phyloP scores from a whole-genome alignment of 2,113 vertebrate genomes.

The Phyllostomus hastatus region DNA sequence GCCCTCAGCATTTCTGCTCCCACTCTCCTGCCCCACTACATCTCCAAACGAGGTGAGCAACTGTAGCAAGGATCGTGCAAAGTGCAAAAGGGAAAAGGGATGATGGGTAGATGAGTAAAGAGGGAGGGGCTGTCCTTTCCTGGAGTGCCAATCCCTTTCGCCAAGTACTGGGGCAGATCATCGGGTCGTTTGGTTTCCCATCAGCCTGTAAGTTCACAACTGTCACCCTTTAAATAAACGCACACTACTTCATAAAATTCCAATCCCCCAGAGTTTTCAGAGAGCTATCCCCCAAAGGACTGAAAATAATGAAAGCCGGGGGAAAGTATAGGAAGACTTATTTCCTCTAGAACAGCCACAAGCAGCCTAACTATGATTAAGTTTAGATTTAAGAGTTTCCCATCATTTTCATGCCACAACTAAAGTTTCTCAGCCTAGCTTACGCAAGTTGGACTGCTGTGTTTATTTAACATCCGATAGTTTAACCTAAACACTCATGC shows the following conservation, averaged over 20 bases:
- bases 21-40: background rate
- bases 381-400: constrained; percentile 1
- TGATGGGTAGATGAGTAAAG: background rate
- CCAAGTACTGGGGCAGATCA: background rate
- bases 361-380: background rate
- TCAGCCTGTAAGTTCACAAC: background rate
- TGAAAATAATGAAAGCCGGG: background rate
- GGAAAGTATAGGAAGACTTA: background rate
- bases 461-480: constrained; percentile 8
- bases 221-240: background rate
- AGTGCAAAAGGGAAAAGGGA: background rate
- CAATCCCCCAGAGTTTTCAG: background rate
- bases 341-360: background rate
- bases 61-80: background rate
- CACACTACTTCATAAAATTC: background rate
- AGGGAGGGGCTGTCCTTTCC: background rate
- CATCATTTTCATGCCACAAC: constrained; percentile 7
- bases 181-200: background rate
- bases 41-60: background rate
- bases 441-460: background rate
- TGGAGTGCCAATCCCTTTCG: background rate
- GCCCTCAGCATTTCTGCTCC: background rate
- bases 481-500: background rate
- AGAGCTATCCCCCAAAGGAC: background rate
- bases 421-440: background rate